Percentiles rank a stretch among this genome's conserved stretches.
These are phyloP conservation scores for Perodicticus potto DNA, from an alignment of 2,797 vertebrate genomes.

Conservation along the genomic window DNA sequence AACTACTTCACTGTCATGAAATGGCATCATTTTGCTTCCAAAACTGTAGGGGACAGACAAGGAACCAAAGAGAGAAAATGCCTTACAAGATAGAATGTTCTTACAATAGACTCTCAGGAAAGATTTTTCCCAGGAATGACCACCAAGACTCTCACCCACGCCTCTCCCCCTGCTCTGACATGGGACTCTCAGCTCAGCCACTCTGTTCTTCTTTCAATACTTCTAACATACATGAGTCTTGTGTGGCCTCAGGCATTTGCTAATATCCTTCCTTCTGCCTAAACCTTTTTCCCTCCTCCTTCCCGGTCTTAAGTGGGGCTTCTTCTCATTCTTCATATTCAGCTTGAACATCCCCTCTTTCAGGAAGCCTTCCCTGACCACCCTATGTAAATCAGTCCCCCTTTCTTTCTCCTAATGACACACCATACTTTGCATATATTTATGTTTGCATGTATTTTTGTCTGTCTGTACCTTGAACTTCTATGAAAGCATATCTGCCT, in stretches of 20 bases:
- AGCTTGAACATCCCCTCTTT: background rate
- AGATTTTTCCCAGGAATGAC: background rate
- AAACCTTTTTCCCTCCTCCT: background rate
- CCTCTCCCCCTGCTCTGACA: background rate
- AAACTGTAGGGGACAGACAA: background rate
- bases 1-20: background rate
- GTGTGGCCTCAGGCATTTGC: background rate
- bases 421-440: background rate
- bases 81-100: background rate
- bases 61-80: background rate
- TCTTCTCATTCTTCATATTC: background rate
- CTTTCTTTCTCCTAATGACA: background rate
- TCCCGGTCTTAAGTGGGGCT: background rate
- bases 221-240: background rate
- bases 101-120: background rate
- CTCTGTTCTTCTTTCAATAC: background rate
- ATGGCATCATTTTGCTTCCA: background rate
- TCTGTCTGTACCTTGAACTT: background rate
- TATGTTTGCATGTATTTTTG: background rate
- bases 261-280: background rate
- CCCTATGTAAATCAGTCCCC: background rate
- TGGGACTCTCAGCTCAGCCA: background rate
- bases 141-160: background rate
- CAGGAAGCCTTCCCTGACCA: background rate
- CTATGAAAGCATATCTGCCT: background rate